Base-by-base conservation (phyloP, 2,888 invertebrate species). In the Tribolium freemani region DNA sequence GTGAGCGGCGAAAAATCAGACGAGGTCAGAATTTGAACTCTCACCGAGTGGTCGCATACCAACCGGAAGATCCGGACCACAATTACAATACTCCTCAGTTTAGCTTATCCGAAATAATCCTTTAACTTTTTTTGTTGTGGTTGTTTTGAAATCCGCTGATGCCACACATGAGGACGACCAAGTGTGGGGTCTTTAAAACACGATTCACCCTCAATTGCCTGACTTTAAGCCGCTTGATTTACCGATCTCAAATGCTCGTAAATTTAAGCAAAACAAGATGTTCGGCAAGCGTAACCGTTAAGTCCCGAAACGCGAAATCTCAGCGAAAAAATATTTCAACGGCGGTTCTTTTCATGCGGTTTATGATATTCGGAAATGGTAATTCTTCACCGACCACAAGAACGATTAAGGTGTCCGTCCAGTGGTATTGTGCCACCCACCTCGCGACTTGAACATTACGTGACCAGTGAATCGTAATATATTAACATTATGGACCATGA, bases 11-110 rank as follows among this genome's bases (percentile, higher is more conserved):
- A 48, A 73, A 73, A 75, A 75, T 72, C 63, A 64, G 64, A 69
- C 74, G 72, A 76, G 76, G 76, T 74, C 72, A 74, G 56, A 70
- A 74, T 73, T 76, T 74, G 69, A 76, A 73, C 72, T 71, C 76
- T 73, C 58, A 44, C 60, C 26, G 26, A 44, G 71, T 53, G 67
- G 67, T 54, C 60, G 46, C 50, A 64, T 46, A 57, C 63, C 48
- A 31, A 56, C 69, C 69, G 69, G 69, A 69, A 69, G 69, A 69
- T 69, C 69, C 60, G 68, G 20, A 31, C 72, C 16, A 16, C 16
- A 16, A 16, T 16, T 16, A 16, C 16, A 16, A 16, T 2, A 2
- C 16, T 16, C 16, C 16, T 16, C 1, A 16, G n/a, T n/a, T n/a
- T 63, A 69, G 69, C 72, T 72, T 69, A 69, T 69, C 68, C 63